Evolutionary conservation across 2,888 invertebrate genomes (phyloP), one percentile per base, ranked within the genome.

Genomic region (Belgica antarctica): DNA sequence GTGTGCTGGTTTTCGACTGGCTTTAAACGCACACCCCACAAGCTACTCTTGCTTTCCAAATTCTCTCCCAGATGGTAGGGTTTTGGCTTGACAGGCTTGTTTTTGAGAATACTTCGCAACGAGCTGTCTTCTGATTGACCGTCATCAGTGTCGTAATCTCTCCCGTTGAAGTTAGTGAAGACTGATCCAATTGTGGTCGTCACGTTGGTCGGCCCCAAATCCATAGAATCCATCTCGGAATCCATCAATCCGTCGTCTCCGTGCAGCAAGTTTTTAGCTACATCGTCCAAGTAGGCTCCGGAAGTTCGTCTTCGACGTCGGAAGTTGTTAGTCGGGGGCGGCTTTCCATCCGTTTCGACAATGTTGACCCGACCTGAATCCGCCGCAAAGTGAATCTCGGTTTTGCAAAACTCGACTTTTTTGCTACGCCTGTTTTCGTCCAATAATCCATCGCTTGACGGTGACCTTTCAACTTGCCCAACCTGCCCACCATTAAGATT

Each of bases 351-450:
- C 0, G 92, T 92, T 76, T 92, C 91, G 31, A 93, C 92, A 71
- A 93, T 92, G 76, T 92, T 91, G 0, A 93, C 90, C 74, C 87
- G 86, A 0, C 93, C 93, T 1, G 91, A 89, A 76, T 92, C 92
- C 15, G 90, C 89, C 0, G 91, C 89, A 77, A 92, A 92, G 78
- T 93, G 93, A 25, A 93, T 86, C 81, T 93, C 93, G 0, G 92
- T 92, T 81, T 92, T 92, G 76, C 91, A 90, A 78, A 93, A 93
- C 75, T 89, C 92, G 0, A 93, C 92, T 78, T 86, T 90, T 77
- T 91, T 90, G 1, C 83, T 81, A 76, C 82, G 84, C 3, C 71
- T 81, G 71, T 82, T 82, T 72, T 76, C 78, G 76, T 77, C 72
- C 71, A 76, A 72, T 73, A 77, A 73, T 73, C 79, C 74, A 73